Evolutionary conservation across 2,113 vertebrate genomes (phyloP).

Genomic region (Eptesicus fuscus): DNA sequence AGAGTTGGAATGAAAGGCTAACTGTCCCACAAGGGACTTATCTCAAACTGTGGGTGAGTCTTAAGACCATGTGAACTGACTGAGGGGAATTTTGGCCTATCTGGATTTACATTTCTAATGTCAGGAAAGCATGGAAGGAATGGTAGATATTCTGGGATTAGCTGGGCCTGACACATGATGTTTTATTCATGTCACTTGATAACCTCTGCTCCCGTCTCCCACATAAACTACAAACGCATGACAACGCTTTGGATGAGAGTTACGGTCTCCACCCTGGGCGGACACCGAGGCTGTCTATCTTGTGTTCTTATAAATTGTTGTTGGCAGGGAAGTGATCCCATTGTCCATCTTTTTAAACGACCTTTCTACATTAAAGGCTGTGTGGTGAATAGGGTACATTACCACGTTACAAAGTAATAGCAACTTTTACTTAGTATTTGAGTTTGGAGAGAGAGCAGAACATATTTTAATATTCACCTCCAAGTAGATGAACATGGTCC

Average conservation of each 20-base stretch:
- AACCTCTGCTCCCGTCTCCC: slow-evolving; percentile 1
- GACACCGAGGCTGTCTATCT: background rate
- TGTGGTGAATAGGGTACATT: background rate
- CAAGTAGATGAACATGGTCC: background rate
- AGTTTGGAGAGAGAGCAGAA: background rate
- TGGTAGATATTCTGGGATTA: background rate
- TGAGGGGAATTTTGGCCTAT: background rate
- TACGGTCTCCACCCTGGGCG: background rate
- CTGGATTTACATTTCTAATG: background rate
- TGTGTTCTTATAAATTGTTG: background rate
- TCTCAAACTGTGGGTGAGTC: background rate
- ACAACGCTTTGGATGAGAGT: background rate
- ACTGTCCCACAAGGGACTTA: background rate
- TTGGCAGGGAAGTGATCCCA: background rate
- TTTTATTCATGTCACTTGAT: background rate
- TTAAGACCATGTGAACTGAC: background rate
- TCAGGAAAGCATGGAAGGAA: background rate
- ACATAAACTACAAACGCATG: background rate
- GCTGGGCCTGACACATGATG: background rate
- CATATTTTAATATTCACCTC: background rate
- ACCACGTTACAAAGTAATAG: background rate
- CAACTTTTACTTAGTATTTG: background rate
- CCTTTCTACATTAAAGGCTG: background rate
- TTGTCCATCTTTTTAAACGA: background rate
- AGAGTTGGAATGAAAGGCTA: background rate